phyloP scores from a whole-genome alignment of 2,888 invertebrate species.

The Brachypalpus laphriformis region DNA sequence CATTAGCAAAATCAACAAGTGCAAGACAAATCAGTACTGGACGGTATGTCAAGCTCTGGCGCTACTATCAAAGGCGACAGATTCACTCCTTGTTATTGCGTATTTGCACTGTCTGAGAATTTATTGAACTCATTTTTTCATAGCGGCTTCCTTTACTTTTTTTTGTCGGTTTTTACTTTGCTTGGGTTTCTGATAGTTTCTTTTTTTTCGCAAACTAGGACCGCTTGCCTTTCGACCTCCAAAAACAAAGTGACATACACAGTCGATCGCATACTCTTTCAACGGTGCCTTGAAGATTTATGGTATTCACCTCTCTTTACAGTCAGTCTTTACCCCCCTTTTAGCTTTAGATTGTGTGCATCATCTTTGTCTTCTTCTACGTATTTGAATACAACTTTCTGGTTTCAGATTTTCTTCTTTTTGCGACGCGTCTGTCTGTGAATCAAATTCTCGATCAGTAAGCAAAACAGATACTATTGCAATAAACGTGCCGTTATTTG shows the following conservation, averaged over 20 bases:
- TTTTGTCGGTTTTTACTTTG: slow-evolving; percentile 13
- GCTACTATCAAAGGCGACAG: slow-evolving; percentile 66
- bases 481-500: slow-evolving; percentile 70
- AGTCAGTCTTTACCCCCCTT: not conserved
- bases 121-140: slow-evolving; percentile 63
- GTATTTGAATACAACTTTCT: slow-evolving; percentile 16
- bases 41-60: slow-evolving; percentile 56
- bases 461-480: slow-evolving; percentile 56
- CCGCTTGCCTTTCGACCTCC: slow-evolving; percentile 35
- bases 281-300: slow-evolving; percentile 19
- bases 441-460: slow-evolving; percentile 60
- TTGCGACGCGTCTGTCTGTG: slow-evolving; percentile 47
- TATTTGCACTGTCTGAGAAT: slow-evolving; percentile 66
- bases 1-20: slow-evolving; percentile 30
- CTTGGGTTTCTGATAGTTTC: slow-evolving; percentile 7
- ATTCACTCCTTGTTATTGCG: slow-evolving; percentile 60
- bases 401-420: not conserved
- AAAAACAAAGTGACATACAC: not conserved
- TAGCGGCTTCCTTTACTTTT: slow-evolving; percentile 21
- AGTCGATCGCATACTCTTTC: not conserved
- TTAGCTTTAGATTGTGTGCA: not conserved
- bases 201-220: slow-evolving; percentile 14
- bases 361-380: not conserved
- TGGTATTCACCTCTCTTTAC: slow-evolving; percentile 29
- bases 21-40: slow-evolving; percentile 12